Base-by-base conservation (phyloP, 2,888 invertebrate species). In the Polylopha cassiicola region DNA sequence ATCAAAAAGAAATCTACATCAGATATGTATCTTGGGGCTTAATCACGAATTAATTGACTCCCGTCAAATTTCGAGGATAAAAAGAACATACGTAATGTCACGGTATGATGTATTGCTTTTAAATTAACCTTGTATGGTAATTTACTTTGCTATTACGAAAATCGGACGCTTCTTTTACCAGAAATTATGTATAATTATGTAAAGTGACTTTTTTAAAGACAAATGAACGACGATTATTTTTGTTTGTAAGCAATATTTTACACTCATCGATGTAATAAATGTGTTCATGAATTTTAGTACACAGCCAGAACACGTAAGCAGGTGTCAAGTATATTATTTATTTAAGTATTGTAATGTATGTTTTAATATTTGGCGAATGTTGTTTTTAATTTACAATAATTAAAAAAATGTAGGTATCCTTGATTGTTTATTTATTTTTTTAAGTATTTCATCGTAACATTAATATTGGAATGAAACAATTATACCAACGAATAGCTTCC, bases 201-300 rank as follows among this genome's bases (percentile, higher is more conserved):
- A 32, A 38, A 44, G 30, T 38, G 26, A 10, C 37, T 43, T 39
- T 43, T 22, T 47, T 28, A 36, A 32, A 43, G 43, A 54, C 49
- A 43, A 47, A 54, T 53, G 43, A 28, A 22, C 20, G 10, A 13
- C 43, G 36, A 47, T 50, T 48, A 46, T 47, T 50, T 43, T 39
- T 46, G 33, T 49, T 46, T 49, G 50, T 44, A 52, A 46, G 44
- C 45, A 41, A 50, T 56, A 48, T 53, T 51, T 54, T 46, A 44
- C 45, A 41, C n/a, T 29, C 38, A 43, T 44, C 32, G 32, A 36
- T 27, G 43, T 37, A 20, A 13, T 4, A 11, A 4, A 2, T 5
- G 8, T n/a, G 9, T 22, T 21, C 8, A 16, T 8, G 17, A 11
- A 3, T 13, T 22, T 21, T 14, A 29, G 8, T 17, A 8, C 5